Evolutionary conservation across 64 coral and sea anemone genomes (phyloP), one percentile per base, ranked within the genome.

Genomic region (Dendrophyllia cribrosa): DNA sequence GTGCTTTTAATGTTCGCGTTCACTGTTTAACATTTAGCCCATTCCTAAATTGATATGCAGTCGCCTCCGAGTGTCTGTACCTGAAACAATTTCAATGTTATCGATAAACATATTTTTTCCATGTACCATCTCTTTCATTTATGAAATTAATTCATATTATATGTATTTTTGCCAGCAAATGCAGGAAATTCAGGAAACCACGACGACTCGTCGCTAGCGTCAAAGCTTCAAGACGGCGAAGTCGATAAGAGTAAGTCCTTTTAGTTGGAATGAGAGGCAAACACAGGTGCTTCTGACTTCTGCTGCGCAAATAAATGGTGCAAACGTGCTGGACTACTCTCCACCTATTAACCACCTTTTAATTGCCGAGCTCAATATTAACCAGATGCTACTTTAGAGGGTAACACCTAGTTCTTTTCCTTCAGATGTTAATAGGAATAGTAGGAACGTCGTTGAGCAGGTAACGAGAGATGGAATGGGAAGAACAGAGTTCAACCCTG

Each of bases 381-480:
- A 56, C 6, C 7, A 6, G 7, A 4, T 9, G 5, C 10, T 19
- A n/a, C 14, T 26, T 16, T 0, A 9, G 9, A 48, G 43, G 80
- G 61, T 84, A 68, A 84, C 43, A 14, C 44, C 64, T 7, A 65
- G 66, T 84, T 84, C 58, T 84, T 84, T 20, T 84, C 62, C 80
- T 68, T 45, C 45, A 84, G 80, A 84, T 84, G 44, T 45, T 67
- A 83, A 51, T 66, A 67, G 47, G 61, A 63, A 51, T 66, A 84
- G 43, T 84, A 84, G 80, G 44, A 68, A 84, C 80, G 51, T 67
- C 19, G 80, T 84, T 68, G 61, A 21, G 34, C 63, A 84, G 80
- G 20, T 69, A 68, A 47, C 60, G 34, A 84, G 44, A 49, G 80
- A 51, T 67, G 80, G 64, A 84, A 84, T 68, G 62, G 80, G 62